phyloP scores from a whole-genome alignment of 2,797 vertebrate genomes.

The Hozukius guyotensis region DNA sequence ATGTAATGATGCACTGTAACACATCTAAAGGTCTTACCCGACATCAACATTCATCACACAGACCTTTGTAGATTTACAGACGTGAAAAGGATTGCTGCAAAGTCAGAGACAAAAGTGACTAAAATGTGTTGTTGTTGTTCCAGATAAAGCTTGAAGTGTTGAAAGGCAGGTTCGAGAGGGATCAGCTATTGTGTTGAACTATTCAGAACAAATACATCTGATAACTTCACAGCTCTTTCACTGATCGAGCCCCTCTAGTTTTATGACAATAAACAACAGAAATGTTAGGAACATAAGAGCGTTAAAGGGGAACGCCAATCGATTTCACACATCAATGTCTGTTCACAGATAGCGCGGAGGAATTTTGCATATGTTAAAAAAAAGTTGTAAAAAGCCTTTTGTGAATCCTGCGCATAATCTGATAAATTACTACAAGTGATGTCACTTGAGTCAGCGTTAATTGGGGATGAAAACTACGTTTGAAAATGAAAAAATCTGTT shows the following conservation, averaged over 20 bases:
- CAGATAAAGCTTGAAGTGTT: slow-evolving; percentile 16
- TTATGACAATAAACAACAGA: not conserved
- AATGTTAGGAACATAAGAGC: not conserved
- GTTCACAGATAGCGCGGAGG: not conserved
- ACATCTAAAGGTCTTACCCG: not conserved
- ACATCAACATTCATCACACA: not conserved
- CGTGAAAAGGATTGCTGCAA: not conserved
- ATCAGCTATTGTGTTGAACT: not conserved
- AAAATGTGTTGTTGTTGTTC: not conserved
- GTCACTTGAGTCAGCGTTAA: too few relatives aligned
- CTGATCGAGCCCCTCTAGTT: not conserved
- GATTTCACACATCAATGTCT: not conserved
- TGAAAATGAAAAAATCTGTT: too few relatives aligned
- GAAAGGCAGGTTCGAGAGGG: not conserved
- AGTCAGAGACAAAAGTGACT: not conserved
- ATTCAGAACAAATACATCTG: not conserved
- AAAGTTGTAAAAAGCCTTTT: not conserved
- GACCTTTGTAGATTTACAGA: slow-evolving; percentile 2
- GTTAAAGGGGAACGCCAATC: not conserved
- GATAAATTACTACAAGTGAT: too few relatives aligned
- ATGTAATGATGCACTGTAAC: not conserved
- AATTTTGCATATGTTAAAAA: not conserved
- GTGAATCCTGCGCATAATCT: too few relatives aligned
- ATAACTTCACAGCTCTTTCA: not conserved
- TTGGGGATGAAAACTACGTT: too few relatives aligned